phyloP scores from a whole-genome alignment of 2,888 invertebrate genomes.

The Chloroclystis v-ata region DNA sequence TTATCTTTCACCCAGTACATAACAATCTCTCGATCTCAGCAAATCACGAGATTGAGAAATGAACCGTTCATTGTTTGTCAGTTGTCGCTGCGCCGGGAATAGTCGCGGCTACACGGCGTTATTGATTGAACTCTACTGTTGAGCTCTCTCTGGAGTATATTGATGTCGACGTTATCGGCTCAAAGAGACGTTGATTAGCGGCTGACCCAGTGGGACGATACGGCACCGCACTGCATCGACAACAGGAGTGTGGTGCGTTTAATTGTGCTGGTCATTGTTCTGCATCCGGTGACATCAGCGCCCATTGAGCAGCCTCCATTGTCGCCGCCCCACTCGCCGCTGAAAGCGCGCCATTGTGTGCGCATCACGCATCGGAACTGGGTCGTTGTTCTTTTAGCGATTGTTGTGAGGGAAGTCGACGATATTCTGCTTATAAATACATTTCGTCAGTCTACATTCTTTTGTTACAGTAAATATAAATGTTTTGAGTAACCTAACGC shows the following conservation, averaged over 20 bases:
- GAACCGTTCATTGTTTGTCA: too few species aligned
- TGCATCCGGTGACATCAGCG: slow-evolving; percentile 60
- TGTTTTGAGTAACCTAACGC: too few species aligned
- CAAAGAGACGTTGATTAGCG: not conserved
- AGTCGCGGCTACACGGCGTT: not conserved
- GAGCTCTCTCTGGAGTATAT: not conserved
- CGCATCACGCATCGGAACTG: slow-evolving; percentile 37
- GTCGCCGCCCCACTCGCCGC: slow-evolving; percentile 46
- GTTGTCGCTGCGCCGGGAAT: too few species aligned
- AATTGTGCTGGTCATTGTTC: slow-evolving; percentile 56
- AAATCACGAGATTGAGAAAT: too few species aligned
- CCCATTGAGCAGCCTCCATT: slow-evolving; percentile 43
- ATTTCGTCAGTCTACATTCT: not conserved
- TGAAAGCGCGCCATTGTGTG: slow-evolving; percentile 46
- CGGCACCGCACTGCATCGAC: slow-evolving; percentile 7
- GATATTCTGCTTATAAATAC: slow-evolving; percentile 16
- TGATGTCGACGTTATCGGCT: not conserved
- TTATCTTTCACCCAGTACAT: too few species aligned
- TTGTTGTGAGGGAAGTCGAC: slow-evolving; percentile 15
- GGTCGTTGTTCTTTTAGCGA: slow-evolving; percentile 29
- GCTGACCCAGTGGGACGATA: slow-evolving; percentile 5
- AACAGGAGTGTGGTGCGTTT: slow-evolving; percentile 27
- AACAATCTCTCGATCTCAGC: too few species aligned
- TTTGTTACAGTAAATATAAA: not conserved
- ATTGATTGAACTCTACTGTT: slow-evolving; percentile 1